Evolutionary conservation across 1,140 invertebrate genomes (phyloP), one percentile per base, ranked within the genome.

Genomic region (Parasteatoda tepidariorum): DNA sequence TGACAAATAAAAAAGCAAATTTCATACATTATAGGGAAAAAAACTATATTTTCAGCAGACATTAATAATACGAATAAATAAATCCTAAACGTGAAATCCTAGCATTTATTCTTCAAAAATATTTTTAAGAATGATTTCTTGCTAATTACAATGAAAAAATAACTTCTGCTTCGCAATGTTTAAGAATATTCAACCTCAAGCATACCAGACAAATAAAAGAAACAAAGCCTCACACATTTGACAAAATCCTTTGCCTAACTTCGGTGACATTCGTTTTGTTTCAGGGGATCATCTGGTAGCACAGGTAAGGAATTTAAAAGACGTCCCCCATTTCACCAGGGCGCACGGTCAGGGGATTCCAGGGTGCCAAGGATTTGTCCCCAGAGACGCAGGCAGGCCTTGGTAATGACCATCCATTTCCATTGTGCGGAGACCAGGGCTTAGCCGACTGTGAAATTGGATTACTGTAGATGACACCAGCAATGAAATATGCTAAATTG

Each of bases 401-500:
- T 71, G 33, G 66, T 82, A 82, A 82, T 82, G 78, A 82, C 78
- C 78, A 82, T 82, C 67, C 78, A 82, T 82, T 71, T 48, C 78
- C 78, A 82, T 82, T 82, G 78, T 82, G 78, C 78, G 78, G 78
- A 82, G 57, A 34, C 78, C 66, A 30, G 38, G 26, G 78, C 66
- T 82, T 71, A 71, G 78, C 78, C 78, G n/a, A 70, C 78, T 82
- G 78, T 82, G 78, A 82, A 82, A 82, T 82, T 82, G 78, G 78
- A 82, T 82, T 82, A 82, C 78, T 82, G 78, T 55, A 82, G 64
- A 82, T 82, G 78, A 82, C 78, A 82, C 78, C 78, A 34, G 31
- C 78, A 82, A 82, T 82, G 78, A 82, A 82, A 82, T 82, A 82
- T 82, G 78, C 78, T 82, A 82, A 82, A 82, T 82, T 82, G 78